Evolutionary conservation across 2,888 invertebrate species (phyloP).

Genomic region (Creontiades dilutus): DNA sequence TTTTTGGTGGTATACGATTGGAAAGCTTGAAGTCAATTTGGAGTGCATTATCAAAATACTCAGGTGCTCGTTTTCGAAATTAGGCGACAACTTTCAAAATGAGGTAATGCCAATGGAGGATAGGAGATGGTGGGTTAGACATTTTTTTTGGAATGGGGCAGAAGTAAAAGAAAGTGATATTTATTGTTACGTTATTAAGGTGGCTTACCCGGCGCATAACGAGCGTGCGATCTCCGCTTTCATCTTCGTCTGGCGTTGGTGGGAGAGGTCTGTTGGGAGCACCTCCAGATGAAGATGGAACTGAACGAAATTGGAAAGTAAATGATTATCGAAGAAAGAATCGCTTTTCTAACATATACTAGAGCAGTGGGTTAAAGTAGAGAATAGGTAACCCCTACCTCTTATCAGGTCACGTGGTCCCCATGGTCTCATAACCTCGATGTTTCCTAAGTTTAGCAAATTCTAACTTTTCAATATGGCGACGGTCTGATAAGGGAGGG

Average conservation of each 20-base stretch:
- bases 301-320: neutral
- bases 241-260: conserved; percentile 96
- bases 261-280: conserved; percentile 96
- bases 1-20: neutral
- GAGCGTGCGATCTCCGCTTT: conserved; percentile 91
- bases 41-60: conserved; percentile 57
- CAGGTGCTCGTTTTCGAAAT: conserved; percentile 40
- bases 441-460: too few relatives aligned
- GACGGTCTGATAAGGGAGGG: too few relatives aligned
- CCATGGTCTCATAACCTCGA: too few relatives aligned
- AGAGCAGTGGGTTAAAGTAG: too few relatives aligned
- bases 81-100: neutral
- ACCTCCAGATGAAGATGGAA: conserved; percentile 80
- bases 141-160: neutral
- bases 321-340: conserved; percentile 47
- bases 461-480: too few relatives aligned
- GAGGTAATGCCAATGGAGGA: neutral
- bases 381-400: too few relatives aligned
- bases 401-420: too few relatives aligned
- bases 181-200: neutral
- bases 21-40: conserved; percentile 49
- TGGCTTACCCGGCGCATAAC: conserved; percentile 93
- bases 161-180: neutral
- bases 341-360: too few relatives aligned
- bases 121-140: neutral